Evolutionary conservation across 2,888 invertebrate genomes (phyloP), one percentile per base, ranked within the genome.

Genomic region (Parnassius orleans): DNA sequence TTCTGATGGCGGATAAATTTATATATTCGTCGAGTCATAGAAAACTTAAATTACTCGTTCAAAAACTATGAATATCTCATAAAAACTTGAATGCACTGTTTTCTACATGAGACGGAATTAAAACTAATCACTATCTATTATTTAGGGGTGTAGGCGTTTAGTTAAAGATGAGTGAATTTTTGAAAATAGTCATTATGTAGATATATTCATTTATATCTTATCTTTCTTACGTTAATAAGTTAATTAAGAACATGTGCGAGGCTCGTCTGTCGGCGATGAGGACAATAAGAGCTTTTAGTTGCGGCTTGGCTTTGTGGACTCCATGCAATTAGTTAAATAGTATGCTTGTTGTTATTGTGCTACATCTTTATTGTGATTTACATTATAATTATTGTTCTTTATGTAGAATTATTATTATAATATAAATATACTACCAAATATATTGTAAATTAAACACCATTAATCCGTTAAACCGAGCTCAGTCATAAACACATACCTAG

Each of bases 231-330:
- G 74, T 79, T 79, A 75, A 80, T 81, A 79, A 84, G 82, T 83
- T 87, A 88, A 90, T 89, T 86, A 85, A 74, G 74, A 81, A 71
- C 83, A 72, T 71, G 76, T 82, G 80, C 78, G 79, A 74, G 72
- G 73, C 71, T 78, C 65, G 68, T 76, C 79, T 78, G 73, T 76
- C 59, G 61, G 60, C 74, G 75, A 68, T 55, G 64, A 71, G 75
- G 68, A 89, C 90, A 90, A 89, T 82, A 76, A 76, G 76, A 69
- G 76, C 83, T 83, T 87, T 87, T 79, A 48, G 14, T 83, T 72
- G 58, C 62, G 69, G 80, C 87, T 86, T 84, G 70, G 70, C 80
- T 89, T 89, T 89, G 87, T 83, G 71, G 66, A 67, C 68, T 70
- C 67, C 61, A 66, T 72, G 71, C 79, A 78, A 81, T 81, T 77